Evolutionary conservation across 2,888 invertebrate genomes (phyloP), one percentile per base, ranked within the genome.

Genomic region (Aspidiotus destructor): DNA sequence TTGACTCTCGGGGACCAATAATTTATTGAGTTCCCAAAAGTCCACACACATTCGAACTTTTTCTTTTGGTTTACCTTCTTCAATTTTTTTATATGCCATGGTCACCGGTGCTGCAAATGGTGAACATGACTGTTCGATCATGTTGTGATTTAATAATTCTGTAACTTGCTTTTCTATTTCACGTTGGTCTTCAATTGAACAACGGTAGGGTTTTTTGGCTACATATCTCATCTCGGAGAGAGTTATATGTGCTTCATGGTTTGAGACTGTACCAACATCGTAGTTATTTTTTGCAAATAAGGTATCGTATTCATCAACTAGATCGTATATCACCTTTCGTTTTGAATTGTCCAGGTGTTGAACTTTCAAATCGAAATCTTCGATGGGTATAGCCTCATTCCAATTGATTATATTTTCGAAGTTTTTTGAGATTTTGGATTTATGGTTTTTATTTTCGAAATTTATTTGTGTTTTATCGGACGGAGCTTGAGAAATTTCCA

Each of bases 171-270:
- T 17, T 42, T 69, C 69, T n/a, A 69, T 69, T 40, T 69, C 63
- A 10, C 9, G n/a, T 28, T 63, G 55, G 63, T 69, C 63, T 7
- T 44, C 41, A 10, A 58, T n/a, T 17, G 44, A 44, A 41, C 69
- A 69, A n/a, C 64, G 44, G 41, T 69, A 69, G 41, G 69, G 69
- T 64, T 69, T 62, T 28, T 52, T 63, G 16, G 57, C 55, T 61
- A 62, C 63, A 17, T 9, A 61, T 54, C 42, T 60, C 53, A 55
- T n/a, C 28, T 53, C 40, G 42, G 3, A 8, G 2, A 69, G 7
- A 8, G 57, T 62, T 7, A 62, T 62, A 62, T 62, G 62, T 3
- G 62, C 52, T 15, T 62, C 62, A 16, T 62, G 16, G 44, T 58
- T 63, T 5, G 42, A 16, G 6, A 69, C 57, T 0, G 57, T 55